phyloP scores from a whole-genome alignment of 2,797 vertebrate genomes.

The Cetoscarus ocellatus region DNA sequence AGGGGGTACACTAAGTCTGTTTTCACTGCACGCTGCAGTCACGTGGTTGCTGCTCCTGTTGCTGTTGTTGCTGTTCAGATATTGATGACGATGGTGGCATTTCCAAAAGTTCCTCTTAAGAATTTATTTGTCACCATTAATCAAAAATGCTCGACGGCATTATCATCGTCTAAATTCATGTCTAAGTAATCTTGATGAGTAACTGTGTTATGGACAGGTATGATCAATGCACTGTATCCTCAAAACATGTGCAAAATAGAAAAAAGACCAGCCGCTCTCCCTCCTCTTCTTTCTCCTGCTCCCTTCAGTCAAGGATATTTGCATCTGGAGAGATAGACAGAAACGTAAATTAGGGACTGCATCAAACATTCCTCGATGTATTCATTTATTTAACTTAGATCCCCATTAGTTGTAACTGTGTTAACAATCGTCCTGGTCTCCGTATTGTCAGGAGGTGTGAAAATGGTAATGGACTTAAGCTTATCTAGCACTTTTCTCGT shows the following conservation, averaged over 20 bases:
- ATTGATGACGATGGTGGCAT: slow-evolving; percentile 33
- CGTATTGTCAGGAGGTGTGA: too few relatives aligned
- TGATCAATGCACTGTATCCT: slow-evolving; percentile 88
- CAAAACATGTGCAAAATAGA: slow-evolving; percentile 89
- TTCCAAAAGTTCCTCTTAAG: slow-evolving; percentile 63
- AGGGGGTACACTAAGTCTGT: slow-evolving; percentile 55
- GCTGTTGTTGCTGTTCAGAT: slow-evolving; percentile 1
- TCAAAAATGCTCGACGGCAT: slow-evolving; percentile 60
- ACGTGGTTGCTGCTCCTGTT: slow-evolving; percentile 26
- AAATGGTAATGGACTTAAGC: too few relatives aligned
- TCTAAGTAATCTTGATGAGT: slow-evolving; percentile 78
- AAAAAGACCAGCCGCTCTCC: slow-evolving; percentile 78
- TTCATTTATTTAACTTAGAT: background rate
- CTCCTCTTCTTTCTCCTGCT: slow-evolving; percentile 56
- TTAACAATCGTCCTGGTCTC: too few relatives aligned
- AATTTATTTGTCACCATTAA: slow-evolving; percentile 59
- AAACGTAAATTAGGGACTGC: slow-evolving; percentile 17
- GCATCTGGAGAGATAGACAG: slow-evolving; percentile 72
- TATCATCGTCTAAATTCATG: slow-evolving; percentile 71
- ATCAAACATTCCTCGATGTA: background rate
- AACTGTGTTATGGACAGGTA: slow-evolving; percentile 81
- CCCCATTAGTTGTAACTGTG: too few relatives aligned
- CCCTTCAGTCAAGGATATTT: slow-evolving; percentile 70
- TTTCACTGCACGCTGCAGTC: slow-evolving; percentile 26
- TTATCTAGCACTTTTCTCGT: too few relatives aligned